Evolutionary conservation across 2,113 vertebrate species (phyloP).

Genomic region (Sylvietta virens): DNA sequence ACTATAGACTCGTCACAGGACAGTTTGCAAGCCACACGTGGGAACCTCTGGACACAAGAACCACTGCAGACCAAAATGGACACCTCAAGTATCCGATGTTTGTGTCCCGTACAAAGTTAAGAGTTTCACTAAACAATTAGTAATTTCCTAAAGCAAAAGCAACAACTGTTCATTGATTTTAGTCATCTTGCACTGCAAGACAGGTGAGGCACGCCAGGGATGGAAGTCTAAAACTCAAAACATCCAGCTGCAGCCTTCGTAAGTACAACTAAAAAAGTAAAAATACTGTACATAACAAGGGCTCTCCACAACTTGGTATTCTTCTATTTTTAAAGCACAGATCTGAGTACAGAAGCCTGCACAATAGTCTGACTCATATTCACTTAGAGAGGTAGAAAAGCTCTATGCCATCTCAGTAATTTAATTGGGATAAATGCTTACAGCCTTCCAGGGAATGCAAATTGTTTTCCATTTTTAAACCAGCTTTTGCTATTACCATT

Average conservation of each 20-base stretch:
- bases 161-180: neutral
- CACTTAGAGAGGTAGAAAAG: neutral
- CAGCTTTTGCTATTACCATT: neutral
- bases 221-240: neutral
- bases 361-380: neutral
- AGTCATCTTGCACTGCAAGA: neutral
- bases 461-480: neutral
- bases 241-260: neutral
- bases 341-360: neutral
- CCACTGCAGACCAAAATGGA: neutral
- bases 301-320: neutral
- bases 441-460: neutral
- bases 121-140: neutral
- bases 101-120: neutral
- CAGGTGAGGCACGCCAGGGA: neutral
- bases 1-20: neutral
- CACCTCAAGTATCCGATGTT: neutral
- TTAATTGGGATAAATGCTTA: neutral
- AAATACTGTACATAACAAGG: neutral
- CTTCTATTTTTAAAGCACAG: neutral
- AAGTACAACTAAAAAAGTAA: neutral
- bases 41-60: neutral
- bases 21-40: neutral
- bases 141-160: neutral
- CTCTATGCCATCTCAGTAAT: neutral